These are phyloP conservation scores for Wiebesia pumilae DNA, from an alignment of 1,140 invertebrate species.

Conservation along the genomic window DNA sequence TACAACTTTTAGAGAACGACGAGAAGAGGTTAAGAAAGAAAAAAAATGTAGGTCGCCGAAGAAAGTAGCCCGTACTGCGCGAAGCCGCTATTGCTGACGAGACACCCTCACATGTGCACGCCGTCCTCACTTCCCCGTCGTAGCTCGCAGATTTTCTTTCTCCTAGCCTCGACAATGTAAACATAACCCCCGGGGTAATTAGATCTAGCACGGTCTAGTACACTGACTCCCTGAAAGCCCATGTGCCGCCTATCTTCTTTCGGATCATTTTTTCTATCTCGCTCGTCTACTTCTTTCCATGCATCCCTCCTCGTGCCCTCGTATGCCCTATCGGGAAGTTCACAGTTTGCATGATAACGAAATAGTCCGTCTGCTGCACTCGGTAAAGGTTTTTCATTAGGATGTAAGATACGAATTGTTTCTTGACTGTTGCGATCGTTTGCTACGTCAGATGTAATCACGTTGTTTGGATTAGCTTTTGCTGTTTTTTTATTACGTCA, in stretches of 20 bases:
- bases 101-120: not conserved
- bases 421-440: too few species aligned
- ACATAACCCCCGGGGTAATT: conserved; percentile 46
- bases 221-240: conserved; percentile 20
- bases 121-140: not conserved
- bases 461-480: too few species aligned
- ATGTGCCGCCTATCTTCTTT: not conserved
- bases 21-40: not conserved
- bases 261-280: not conserved
- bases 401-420: not conserved
- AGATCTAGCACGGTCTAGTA: conserved; percentile 51
- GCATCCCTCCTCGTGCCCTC: not conserved
- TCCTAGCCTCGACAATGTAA: conserved; percentile 32
- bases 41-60: conserved; percentile 11
- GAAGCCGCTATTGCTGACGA: conserved; percentile 19
- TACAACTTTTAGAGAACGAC: too few species aligned
- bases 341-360: not conserved
- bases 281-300: not conserved
- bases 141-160: conserved; percentile 12
- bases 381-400: not conserved
- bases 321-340: not conserved
- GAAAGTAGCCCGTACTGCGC: conserved; percentile 55
- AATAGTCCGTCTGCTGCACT: not conserved
- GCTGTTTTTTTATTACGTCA: too few species aligned
- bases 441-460: too few species aligned